phyloP scores from a whole-genome alignment of 1,140 invertebrate genomes.

The Diuraphis noxia region DNA sequence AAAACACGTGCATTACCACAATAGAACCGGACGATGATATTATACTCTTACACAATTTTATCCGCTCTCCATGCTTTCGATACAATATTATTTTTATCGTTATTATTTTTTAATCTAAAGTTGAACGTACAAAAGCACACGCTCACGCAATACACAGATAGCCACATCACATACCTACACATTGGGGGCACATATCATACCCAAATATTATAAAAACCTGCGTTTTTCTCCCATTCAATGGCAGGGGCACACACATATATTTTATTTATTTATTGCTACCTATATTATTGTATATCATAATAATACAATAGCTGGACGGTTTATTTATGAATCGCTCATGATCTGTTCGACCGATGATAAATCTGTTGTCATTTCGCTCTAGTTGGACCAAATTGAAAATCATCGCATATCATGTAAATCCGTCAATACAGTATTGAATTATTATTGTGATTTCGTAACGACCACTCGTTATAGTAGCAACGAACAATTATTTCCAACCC shows the following conservation, averaged over 20 bases:
- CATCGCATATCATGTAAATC: background rate
- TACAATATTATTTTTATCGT: background rate
- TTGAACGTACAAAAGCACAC: background rate
- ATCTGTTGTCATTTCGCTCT: background rate
- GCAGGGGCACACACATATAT: background rate
- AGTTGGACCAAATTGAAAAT: background rate
- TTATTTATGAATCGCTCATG: background rate
- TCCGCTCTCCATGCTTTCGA: background rate
- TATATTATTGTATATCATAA: background rate
- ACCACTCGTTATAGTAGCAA: background rate
- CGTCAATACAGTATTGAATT: background rate
- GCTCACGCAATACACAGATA: background rate
- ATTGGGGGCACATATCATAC: background rate
- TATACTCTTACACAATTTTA: background rate
- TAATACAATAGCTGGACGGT: background rate
- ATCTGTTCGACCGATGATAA: background rate
- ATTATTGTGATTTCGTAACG: background rate
- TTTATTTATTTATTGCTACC: background rate
- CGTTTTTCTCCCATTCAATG: background rate
- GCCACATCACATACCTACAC: background rate
- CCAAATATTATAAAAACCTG: background rate
- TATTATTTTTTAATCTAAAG: conserved; percentile 6
- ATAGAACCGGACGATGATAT: background rate
- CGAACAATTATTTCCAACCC: background rate
- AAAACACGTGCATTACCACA: background rate